phyloP scores from a whole-genome alignment of 2,797 vertebrate species.

The Choloepus didactylus region DNA sequence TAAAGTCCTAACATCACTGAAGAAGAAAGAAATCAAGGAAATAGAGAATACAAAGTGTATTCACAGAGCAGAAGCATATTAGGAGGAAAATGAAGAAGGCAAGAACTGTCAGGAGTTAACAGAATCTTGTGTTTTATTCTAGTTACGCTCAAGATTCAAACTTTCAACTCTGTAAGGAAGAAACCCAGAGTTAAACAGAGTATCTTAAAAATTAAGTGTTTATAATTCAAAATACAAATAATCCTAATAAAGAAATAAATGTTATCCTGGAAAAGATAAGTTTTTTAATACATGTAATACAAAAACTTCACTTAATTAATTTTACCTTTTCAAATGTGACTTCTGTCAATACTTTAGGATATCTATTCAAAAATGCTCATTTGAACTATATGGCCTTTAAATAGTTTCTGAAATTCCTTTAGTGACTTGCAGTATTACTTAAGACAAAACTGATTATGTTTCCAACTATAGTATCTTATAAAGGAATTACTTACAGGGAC shows the following conservation, averaged over 20 bases:
- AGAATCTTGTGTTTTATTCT: neutral
- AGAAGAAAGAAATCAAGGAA: constrained; percentile 24
- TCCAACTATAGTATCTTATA: constrained; percentile 49
- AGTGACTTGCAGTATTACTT: neutral
- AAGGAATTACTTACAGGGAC: constrained; percentile 94
- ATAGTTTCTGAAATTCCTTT: constrained; percentile 35
- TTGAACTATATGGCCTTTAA: constrained; percentile 38
- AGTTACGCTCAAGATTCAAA: constrained; percentile 31
- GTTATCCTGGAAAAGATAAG: constrained; percentile 29
- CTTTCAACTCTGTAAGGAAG: constrained; percentile 39
- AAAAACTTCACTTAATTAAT: constrained; percentile 47
- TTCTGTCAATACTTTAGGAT: neutral
- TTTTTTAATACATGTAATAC: constrained; percentile 55
- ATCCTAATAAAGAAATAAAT: constrained; percentile 48
- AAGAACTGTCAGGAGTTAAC: neutral
- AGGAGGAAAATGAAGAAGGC: neutral
- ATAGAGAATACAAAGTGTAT: neutral
- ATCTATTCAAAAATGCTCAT: constrained; percentile 32
- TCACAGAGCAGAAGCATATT: neutral
- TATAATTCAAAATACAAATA: constrained; percentile 59
- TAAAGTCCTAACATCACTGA: neutral
- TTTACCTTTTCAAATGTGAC: constrained; percentile 54
- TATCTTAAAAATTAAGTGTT: constrained; percentile 58
- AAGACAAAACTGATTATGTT: constrained; percentile 36
- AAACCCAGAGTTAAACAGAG: constrained; percentile 50